Percentiles rank a stretch among this genome's conserved stretches.
Conservation (phyloP, 2,113 vertebrate genomes). For the Podocnemis expansa region DNA sequence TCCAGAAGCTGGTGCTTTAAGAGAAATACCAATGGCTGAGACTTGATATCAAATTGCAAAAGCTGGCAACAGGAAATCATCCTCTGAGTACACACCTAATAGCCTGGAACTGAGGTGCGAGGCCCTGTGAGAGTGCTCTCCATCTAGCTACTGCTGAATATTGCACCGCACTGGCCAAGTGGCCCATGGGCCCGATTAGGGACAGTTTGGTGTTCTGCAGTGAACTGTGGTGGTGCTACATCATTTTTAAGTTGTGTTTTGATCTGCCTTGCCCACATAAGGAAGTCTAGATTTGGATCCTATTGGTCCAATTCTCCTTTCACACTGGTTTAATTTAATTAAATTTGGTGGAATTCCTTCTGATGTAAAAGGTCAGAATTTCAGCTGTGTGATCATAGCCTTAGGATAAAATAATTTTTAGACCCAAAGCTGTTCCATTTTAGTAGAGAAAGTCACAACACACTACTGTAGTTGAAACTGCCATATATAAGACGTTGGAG, state of each 20-base stretch:
- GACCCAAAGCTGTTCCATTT: background rate
- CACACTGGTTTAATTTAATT: background rate
- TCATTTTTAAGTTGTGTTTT: background rate
- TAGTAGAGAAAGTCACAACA: background rate
- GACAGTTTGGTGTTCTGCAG: fast-evolving
- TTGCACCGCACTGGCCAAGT: background rate
- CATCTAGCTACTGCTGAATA: background rate
- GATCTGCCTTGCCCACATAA: background rate
- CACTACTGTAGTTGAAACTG: background rate
- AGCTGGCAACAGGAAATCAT: background rate
- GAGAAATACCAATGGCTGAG: background rate
- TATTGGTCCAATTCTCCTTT: background rate
- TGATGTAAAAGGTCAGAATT: background rate
- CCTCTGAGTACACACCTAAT: fast-evolving
- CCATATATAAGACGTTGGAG: background rate
- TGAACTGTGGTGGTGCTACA: background rate
- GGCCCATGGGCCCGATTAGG: background rate
- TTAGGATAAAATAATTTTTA: background rate
- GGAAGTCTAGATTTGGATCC: background rate
- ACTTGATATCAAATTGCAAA: background rate
- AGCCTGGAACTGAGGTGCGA: background rate
- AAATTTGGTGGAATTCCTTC: background rate
- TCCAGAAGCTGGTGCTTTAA: background rate
- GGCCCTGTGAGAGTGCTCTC: background rate
- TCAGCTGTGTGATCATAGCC: background rate